Evolutionary conservation across 2,888 invertebrate species (phyloP).

Genomic region (Willowsia nigromaculata): DNA sequence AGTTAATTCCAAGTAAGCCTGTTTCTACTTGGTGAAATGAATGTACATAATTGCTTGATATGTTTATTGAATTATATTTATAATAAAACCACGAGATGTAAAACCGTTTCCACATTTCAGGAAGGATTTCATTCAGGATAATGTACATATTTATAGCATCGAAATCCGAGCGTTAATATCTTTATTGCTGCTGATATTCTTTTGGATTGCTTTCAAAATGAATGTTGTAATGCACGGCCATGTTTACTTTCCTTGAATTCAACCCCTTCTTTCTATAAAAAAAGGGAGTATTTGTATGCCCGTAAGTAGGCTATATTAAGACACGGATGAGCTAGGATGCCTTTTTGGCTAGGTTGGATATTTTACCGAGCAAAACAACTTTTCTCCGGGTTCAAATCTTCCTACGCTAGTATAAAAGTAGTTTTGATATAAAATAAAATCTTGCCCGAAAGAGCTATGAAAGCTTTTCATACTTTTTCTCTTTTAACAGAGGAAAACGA

Average conservation of each 20-base stretch:
- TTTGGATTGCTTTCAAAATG: slow-evolving; percentile 13
- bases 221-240: not conserved
- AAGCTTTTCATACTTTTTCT: not conserved
- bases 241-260: slow-evolving; percentile 36
- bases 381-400: slow-evolving; percentile 7
- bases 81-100: not conserved
- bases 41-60: too few relatives aligned
- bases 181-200: slow-evolving; percentile 18
- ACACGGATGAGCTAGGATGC: not conserved
- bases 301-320: not conserved
- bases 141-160: not conserved
- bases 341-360: not conserved
- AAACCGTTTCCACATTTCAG: too few relatives aligned
- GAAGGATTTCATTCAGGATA: not conserved
- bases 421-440: not conserved
- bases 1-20: too few relatives aligned
- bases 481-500: slow-evolving; percentile 1
- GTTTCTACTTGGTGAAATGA: too few relatives aligned
- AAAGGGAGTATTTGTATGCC: not conserved
- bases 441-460: not conserved
- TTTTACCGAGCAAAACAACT: not conserved
- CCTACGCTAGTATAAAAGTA: not conserved
- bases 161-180: slow-evolving; percentile 11
- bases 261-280: not conserved
- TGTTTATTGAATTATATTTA: too few relatives aligned